Evolutionary conservation across 1,140 invertebrate genomes (phyloP).

Genomic region (Pomphorhynchus laevis): DNA sequence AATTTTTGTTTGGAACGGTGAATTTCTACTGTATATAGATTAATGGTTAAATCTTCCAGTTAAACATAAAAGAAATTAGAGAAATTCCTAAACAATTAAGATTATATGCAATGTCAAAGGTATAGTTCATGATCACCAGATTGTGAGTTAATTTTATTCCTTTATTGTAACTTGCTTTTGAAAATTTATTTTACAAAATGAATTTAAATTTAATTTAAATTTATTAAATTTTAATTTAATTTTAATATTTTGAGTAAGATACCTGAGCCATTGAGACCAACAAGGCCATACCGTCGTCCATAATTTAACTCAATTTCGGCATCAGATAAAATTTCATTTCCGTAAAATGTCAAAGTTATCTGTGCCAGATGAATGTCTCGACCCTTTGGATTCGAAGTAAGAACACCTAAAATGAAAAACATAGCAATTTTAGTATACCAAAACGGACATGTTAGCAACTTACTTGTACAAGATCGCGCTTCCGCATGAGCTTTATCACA

Average conservation of each 20-base stretch:
- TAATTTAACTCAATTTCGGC: slow-evolving; percentile 81
- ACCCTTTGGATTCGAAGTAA: slow-evolving; percentile 64
- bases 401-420: slow-evolving; percentile 26
- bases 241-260: too few relatives aligned
- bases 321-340: slow-evolving; percentile 63
- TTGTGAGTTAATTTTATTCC: slow-evolving; percentile 7
- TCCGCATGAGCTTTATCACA: not conserved
- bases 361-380: slow-evolving; percentile 82
- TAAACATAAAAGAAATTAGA: slow-evolving; percentile 10
- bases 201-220: too few relatives aligned
- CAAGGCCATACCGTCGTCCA: slow-evolving; percentile 63
- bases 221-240: too few relatives aligned
- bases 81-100: slow-evolving; percentile 3
- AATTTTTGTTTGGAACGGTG: too few relatives aligned
- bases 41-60: not conserved
- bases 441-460: too few relatives aligned
- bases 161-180: too few relatives aligned
- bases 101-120: not conserved
- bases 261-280: slow-evolving; percentile 79
- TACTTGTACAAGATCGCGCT: not conserved
- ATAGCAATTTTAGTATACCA: not conserved
- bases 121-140: slow-evolving; percentile 3
- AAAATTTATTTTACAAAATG: too few relatives aligned
- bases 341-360: slow-evolving; percentile 88
- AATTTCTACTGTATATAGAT: slow-evolving; percentile 6